Conservation (phyloP, 2,888 invertebrate genomes). For the Microctonus hyperodae region DNA sequence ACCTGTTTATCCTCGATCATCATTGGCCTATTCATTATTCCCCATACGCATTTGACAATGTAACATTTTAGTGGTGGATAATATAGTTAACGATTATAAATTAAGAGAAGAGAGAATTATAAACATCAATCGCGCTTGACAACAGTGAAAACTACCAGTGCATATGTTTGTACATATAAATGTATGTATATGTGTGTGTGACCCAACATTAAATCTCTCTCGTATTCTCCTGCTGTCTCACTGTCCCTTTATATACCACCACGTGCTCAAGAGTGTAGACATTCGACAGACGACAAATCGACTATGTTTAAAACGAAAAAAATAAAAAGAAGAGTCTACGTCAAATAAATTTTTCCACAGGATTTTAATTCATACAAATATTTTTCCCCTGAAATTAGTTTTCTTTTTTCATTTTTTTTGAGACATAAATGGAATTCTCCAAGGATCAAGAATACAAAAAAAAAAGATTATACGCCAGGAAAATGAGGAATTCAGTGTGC, state of each 20-base stretch:
- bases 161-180: background rate
- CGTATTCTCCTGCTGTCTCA: background rate
- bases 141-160: background rate
- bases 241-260: constrained; percentile 24
- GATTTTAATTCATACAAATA: too few relatives aligned
- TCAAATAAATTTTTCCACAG: too few relatives aligned
- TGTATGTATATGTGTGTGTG: background rate
- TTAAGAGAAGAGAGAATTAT: background rate
- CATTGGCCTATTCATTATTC: constrained; percentile 17
- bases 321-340: too few relatives aligned
- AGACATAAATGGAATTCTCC: too few relatives aligned
- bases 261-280: constrained; percentile 29
- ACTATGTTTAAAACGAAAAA: background rate
- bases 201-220: too few relatives aligned
- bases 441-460: too few relatives aligned
- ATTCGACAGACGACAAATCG: constrained; percentile 23
- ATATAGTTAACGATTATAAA: background rate
- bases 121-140: constrained; percentile 1
- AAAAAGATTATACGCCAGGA: too few relatives aligned
- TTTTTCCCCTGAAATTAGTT: too few relatives aligned
- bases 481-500: too few relatives aligned
- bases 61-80: too few relatives aligned
- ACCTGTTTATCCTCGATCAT: too few relatives aligned
- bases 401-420: too few relatives aligned
- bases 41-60: background rate